Evolutionary conservation across 2,888 invertebrate species (phyloP).

Genomic region (Sisyra nigra): DNA sequence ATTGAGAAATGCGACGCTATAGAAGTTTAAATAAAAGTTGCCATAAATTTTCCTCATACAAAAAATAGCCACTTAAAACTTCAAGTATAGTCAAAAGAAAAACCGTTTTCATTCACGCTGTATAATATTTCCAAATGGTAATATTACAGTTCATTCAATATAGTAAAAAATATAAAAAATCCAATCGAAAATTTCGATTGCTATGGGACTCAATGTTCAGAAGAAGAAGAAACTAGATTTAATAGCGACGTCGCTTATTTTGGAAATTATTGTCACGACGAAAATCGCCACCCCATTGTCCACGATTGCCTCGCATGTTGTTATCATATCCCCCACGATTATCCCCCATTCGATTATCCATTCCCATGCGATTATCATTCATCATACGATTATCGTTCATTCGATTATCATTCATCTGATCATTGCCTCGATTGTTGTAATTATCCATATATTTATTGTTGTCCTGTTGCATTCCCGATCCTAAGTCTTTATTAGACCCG

Average conservation of each 20-base stretch:
- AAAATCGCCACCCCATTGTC: conserved; percentile 17
- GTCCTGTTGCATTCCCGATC: conserved; percentile 6
- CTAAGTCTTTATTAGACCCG: not conserved
- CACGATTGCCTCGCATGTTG: conserved; percentile 4
- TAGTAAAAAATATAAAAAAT: too few relatives aligned
- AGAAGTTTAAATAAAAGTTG: too few relatives aligned
- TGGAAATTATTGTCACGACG: conserved; percentile 16
- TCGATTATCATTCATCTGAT: conserved; percentile 12
- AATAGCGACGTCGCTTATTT: conserved; percentile 18
- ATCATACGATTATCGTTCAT: conserved; percentile 12
- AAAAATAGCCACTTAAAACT: too few relatives aligned
- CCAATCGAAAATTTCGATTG: too few relatives aligned
- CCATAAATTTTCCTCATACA: too few relatives aligned
- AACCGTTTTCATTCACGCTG: too few relatives aligned
- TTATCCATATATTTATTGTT: conserved; percentile 11
- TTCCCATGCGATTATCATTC: conserved; percentile 11
- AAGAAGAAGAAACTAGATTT: conserved; percentile 10
- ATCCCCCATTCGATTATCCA: conserved; percentile 13
- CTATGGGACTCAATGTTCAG: too few relatives aligned
- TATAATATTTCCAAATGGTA: too few relatives aligned
- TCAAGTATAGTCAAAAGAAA: too few relatives aligned
- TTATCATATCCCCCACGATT: conserved; percentile 9
- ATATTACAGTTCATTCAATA: too few relatives aligned
- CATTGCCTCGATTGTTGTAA: conserved; percentile 11
- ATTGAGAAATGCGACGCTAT: too few relatives aligned